Evolutionary conservation across 2,888 invertebrate genomes (phyloP).

Genomic region (Linyphia triangularis): DNA sequence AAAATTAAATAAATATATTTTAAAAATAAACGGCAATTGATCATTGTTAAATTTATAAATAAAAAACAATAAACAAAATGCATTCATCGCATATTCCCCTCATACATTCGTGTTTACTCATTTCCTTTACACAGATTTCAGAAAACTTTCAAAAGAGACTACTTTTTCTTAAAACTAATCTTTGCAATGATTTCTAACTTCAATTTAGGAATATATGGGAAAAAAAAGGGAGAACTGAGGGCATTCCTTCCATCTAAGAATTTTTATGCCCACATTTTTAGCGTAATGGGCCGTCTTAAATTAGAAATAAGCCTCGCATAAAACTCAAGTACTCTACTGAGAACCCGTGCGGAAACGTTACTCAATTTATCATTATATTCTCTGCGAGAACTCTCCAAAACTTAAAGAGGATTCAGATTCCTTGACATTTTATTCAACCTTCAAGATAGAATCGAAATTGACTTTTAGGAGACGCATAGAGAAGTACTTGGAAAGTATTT

Average conservation of each 20-base stretch:
- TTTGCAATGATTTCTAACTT: too few species aligned
- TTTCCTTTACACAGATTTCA: too few species aligned
- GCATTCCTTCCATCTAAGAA: constrained; percentile 7
- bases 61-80: too few species aligned
- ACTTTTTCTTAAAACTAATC: too few species aligned
- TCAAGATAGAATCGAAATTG: neutral
- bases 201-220: too few species aligned
- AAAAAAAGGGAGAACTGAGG: neutral
- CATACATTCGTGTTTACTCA: too few species aligned
- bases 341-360: neutral
- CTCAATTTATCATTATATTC: constrained; percentile 16
- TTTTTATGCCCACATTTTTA: constrained; percentile 16
- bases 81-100: too few species aligned
- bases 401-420: neutral
- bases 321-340: neutral
- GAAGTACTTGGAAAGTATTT: neutral
- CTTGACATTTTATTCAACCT: neutral
- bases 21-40: too few species aligned
- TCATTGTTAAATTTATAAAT: too few species aligned
- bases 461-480: neutral
- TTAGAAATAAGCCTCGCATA: constrained; percentile 22
- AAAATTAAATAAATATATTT: too few species aligned
- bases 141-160: too few species aligned
- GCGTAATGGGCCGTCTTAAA: constrained; percentile 14
- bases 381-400: constrained; percentile 1